Evolutionary conservation across 2,888 invertebrate species (phyloP).

Genomic region (Lypha dubia): DNA sequence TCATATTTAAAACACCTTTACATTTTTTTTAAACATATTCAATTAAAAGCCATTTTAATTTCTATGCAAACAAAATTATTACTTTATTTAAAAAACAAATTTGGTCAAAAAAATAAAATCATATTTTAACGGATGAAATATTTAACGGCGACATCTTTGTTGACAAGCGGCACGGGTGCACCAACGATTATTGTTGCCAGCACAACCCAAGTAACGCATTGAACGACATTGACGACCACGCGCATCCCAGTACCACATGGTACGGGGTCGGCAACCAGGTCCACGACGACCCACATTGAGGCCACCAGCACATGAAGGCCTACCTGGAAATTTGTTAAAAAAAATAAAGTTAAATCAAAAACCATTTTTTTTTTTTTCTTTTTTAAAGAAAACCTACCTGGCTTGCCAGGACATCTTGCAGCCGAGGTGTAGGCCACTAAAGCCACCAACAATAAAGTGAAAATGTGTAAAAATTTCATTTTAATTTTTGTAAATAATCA

Average conservation of each 20-base stretch:
- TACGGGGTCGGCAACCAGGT: neutral
- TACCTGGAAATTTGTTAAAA: neutral
- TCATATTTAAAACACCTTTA: no score
- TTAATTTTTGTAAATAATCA: neutral
- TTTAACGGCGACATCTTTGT: conserved; percentile 6
- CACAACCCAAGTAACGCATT: conserved; percentile 57
- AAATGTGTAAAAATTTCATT: conserved; percentile 47
- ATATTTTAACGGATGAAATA: no score
- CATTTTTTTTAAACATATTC: no score
- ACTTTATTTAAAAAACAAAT: no score
- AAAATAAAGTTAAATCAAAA: neutral
- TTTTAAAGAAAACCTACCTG: conserved; percentile 11
- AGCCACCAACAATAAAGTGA: conserved; percentile 28
- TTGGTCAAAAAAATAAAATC: no score
- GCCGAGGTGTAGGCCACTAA: conserved; percentile 44
- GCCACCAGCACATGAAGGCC: conserved; percentile 15
- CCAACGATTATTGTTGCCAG: conserved; percentile 67
- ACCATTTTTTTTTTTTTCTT: no score
- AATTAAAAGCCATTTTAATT: no score
- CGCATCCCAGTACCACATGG: neutral
- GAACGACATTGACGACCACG: conserved; percentile 33
- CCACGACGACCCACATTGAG: conserved; percentile 23
- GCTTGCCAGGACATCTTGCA: conserved; percentile 36
- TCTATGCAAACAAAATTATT: no score
- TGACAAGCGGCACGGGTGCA: conserved; percentile 37